A percentile compares a stretch with the other conserved stretches of the same genome.
These are phyloP conservation scores for Brotula barbata DNA, from an alignment of 2,797 vertebrate genomes.

Conservation along the genomic window DNA sequence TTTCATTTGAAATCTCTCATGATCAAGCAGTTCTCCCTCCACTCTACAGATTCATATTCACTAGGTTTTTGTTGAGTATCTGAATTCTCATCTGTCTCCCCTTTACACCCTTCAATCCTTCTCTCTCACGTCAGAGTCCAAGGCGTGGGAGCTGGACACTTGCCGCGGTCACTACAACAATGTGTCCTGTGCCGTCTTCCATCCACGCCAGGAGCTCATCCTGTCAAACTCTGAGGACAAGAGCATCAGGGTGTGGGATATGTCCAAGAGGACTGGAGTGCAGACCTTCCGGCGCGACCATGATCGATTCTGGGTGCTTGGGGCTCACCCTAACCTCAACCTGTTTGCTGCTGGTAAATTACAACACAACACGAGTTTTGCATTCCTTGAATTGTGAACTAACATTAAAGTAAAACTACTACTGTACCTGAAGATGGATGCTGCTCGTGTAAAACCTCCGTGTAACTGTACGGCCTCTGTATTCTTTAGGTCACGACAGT, in stretches of 20 bases:
- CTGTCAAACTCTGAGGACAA: constrained; percentile 98
- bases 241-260: constrained; percentile 98
- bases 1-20: too few relatives aligned
- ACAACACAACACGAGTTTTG: too few relatives aligned
- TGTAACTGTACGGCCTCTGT: background rate
- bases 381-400: too few relatives aligned
- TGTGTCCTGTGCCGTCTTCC: constrained; percentile 95
- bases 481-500: constrained; percentile 87
- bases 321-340: constrained; percentile 97
- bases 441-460: too few relatives aligned
- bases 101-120: background rate
- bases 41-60: too few relatives aligned
- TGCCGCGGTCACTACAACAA: constrained; percentile 99
- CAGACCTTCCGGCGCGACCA: constrained; percentile 97
- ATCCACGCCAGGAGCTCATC: constrained; percentile 95
- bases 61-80: too few relatives aligned
- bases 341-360: constrained; percentile 92
- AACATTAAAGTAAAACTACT: too few relatives aligned
- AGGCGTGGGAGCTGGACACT: constrained; percentile 97
- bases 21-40: too few relatives aligned
- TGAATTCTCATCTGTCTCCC: background rate
- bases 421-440: too few relatives aligned
- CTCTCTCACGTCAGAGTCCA: constrained; percentile 80
- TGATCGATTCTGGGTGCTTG: constrained; percentile 96
- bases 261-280: constrained; percentile 97